Percentiles rank a stretch among this genome's conserved stretches.
These are phyloP conservation scores for Acanthococcus lagerstroemiae DNA, from an alignment of 2,888 invertebrate species.

Conservation along the genomic window DNA sequence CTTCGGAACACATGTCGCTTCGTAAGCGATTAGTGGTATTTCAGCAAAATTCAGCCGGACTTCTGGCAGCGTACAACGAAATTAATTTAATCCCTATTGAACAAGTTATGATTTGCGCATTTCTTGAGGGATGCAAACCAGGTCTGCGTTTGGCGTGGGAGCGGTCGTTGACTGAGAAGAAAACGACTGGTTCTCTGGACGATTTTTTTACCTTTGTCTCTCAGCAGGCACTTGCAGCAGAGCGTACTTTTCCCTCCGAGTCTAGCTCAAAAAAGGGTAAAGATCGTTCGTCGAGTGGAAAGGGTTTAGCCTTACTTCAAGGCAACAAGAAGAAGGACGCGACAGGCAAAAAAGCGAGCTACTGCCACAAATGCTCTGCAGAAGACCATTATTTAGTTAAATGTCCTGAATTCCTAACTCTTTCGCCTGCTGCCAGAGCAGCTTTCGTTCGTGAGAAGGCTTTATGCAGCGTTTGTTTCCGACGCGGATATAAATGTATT, in stretches of 20 bases:
- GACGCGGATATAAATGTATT: background rate
- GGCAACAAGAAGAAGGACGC: background rate
- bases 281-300: rapidly evolving
- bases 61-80: background rate
- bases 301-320: background rate
- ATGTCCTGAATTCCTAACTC: background rate
- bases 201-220: background rate
- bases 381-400: too few species aligned
- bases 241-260: background rate
- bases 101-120: background rate
- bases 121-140: background rate
- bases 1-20: background rate
- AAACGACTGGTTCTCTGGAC: background rate
- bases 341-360: background rate
- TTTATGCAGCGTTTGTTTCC: background rate
- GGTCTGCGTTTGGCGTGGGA: background rate
- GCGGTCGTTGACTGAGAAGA: background rate
- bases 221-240: background rate
- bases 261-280: background rate
- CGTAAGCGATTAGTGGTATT: background rate
- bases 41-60: background rate
- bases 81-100: background rate
- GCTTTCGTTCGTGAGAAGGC: background rate
- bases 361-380: background rate
- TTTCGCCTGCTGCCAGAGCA: background rate